phyloP scores from a whole-genome alignment of 2,113 vertebrate genomes.

The Perca fluviatilis region DNA sequence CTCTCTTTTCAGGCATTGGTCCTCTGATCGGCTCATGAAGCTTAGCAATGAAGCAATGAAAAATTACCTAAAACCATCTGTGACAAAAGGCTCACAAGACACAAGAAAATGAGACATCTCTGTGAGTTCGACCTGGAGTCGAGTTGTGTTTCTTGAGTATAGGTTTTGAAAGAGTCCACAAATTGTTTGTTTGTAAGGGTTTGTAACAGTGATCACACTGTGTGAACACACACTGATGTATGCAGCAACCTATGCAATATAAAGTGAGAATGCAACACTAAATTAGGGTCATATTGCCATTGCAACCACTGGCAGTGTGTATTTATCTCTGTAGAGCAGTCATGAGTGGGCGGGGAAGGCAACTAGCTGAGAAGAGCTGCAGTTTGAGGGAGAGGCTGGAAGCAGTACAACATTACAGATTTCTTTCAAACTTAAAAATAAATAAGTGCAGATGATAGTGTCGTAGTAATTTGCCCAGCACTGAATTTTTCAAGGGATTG shows the following conservation, averaged over 20 bases:
- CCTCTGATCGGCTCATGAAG: no score
- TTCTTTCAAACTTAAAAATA: conserved; percentile 19
- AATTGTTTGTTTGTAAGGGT: neutral
- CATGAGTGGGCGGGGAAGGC: conserved; percentile 19
- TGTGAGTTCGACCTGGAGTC: no score
- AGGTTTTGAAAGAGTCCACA: neutral
- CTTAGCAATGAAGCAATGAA: no score
- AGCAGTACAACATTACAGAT: conserved; percentile 1
- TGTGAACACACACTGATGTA: neutral
- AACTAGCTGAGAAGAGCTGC: conserved; percentile 5
- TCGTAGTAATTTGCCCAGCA: conserved; percentile 1
- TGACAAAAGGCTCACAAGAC: no score
- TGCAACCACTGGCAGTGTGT: conserved; percentile 20
- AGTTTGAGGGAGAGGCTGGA: neutral
- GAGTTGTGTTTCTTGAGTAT: no score
- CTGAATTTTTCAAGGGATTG: conserved; percentile 25
- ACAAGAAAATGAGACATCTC: no score
- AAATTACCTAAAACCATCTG: no score
- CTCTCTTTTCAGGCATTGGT: no score
- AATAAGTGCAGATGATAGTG: conserved; percentile 23
- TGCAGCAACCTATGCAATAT: neutral
- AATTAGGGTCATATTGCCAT: conserved; percentile 15
- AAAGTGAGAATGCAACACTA: conserved; percentile 7
- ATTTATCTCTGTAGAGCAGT: conserved; percentile 30
- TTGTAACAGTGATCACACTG: neutral